Conservation (phyloP, 2,888 invertebrate species). For the Phalangium opilio region DNA sequence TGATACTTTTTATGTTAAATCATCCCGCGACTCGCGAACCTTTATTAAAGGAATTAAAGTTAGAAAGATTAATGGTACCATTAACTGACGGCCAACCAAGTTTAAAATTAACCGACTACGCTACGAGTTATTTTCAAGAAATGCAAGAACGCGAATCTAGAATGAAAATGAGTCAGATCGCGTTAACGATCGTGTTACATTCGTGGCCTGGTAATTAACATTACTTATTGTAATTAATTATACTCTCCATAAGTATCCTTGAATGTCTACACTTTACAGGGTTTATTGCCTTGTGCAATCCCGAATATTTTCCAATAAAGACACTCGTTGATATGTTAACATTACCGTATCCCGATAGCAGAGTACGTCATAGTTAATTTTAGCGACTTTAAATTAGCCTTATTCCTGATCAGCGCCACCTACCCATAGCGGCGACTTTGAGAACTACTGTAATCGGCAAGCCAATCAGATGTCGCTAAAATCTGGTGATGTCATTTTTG, state of each 20-base stretch:
- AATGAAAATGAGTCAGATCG: conserved; percentile 64
- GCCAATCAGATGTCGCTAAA: too few species aligned
- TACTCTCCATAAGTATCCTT: too few species aligned
- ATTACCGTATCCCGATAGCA: conserved; percentile 71
- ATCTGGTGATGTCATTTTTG: too few species aligned
- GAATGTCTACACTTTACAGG: conserved; percentile 21
- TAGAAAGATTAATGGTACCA: conserved; percentile 58
- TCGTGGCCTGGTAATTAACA: conserved; percentile 64
- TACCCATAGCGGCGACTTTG: too few species aligned
- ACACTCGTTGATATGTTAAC: conserved; percentile 42
- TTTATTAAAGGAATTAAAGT: background rate
- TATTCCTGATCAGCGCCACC: too few species aligned
- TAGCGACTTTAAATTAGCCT: too few species aligned
- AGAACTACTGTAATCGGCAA: too few species aligned
- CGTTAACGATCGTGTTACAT: conserved; percentile 57
- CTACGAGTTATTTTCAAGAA: background rate
- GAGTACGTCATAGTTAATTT: too few species aligned
- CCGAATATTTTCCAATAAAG: conserved; percentile 31
- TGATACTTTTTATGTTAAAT: conserved; percentile 67
- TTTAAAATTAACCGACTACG: conserved; percentile 18
- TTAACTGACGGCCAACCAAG: conserved; percentile 78
- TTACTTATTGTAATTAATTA: too few species aligned
- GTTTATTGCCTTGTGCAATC: conserved; percentile 30
- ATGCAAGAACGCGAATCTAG: conserved; percentile 53
- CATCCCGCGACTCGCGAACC: conserved; percentile 60